Base-by-base conservation (phyloP, 2,888 invertebrate species). In the Chouioia cunea region DNA sequence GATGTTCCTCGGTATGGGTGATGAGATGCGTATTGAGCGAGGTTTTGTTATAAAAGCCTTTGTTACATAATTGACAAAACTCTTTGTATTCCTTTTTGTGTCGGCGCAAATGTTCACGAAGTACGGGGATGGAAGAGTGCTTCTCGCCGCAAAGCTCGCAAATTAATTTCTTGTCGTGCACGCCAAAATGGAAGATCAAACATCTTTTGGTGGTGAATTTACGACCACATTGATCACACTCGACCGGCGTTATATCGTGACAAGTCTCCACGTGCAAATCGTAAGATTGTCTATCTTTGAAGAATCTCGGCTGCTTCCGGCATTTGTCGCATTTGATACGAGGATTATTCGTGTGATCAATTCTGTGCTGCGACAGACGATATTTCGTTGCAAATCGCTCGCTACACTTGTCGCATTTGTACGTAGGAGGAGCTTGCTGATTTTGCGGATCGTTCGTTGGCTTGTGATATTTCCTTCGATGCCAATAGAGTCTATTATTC, bases 111-210 rank as follows among this genome's bases (percentile, higher is more conserved):
- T 82, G 73, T 78, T 79, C 86, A 44, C 87, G 87, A 64, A 88
- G 77, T 22, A 86, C 86, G 54, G 86, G 87, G 2, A 83, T 83
- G 63, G 87, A 87, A 66, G 86, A 86, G 18, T 88, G 80, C 73
- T 86, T 85, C 76, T 88, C 88, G 12, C 88, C 88, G 73, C 88
- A 88, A 4, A 86, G 84, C 68, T 88, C 87, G 74, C 89, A 89
- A 2, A 85, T 80, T 76, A 84, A 84, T 6, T 83, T 77, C 60
- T 85, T 66, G 0, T 63, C 67, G 48, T 73, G 74, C 1, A 68
- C 16, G 16, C 57, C 58, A 15, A 79, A 14, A 79, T 82, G 73
- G 77, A 79, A 86, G 43, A 87, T 87, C 64, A 88, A 79, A 8
- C 86, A 74, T 0, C 87, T 87, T 0, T 88, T 88, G 0, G 87